Evolutionary conservation across 2,113 vertebrate species (phyloP).

Genomic region (Maccullochella peelii): DNA sequence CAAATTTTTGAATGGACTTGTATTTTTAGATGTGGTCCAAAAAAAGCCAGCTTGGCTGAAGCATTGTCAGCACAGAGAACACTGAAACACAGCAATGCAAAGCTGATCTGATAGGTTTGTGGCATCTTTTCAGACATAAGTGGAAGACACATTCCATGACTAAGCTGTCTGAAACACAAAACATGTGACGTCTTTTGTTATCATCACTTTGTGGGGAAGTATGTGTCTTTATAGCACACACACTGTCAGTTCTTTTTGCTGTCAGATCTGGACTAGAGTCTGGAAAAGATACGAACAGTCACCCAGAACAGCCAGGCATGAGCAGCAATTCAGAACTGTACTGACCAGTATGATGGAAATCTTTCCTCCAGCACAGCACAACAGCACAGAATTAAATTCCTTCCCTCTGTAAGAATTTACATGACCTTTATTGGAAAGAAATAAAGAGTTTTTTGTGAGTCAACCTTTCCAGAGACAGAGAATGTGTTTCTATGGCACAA

Average conservation of each 20-base stretch:
- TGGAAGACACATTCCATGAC: conserved; percentile 1
- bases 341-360: background rate
- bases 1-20: background rate
- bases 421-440: conserved; percentile 13
- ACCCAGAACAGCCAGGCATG: no score
- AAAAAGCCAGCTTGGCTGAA: no score
- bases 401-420: background rate
- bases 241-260: no score
- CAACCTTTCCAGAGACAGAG: background rate
- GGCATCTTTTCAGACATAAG: background rate
- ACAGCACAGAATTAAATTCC: background rate
- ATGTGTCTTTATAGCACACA: background rate
- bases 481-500: background rate
- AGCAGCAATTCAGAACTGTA: background rate
- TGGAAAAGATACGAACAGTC: background rate
- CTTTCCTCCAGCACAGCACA: background rate
- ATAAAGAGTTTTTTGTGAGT: background rate
- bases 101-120: background rate
- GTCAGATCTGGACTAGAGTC: background rate
- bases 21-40: background rate
- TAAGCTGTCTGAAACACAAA: background rate
- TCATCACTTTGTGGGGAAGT: background rate
- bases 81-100: background rate
- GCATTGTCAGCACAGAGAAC: background rate
- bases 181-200: background rate